phyloP scores from a whole-genome alignment of 2,797 vertebrate genomes.

The Momotus momota region DNA sequence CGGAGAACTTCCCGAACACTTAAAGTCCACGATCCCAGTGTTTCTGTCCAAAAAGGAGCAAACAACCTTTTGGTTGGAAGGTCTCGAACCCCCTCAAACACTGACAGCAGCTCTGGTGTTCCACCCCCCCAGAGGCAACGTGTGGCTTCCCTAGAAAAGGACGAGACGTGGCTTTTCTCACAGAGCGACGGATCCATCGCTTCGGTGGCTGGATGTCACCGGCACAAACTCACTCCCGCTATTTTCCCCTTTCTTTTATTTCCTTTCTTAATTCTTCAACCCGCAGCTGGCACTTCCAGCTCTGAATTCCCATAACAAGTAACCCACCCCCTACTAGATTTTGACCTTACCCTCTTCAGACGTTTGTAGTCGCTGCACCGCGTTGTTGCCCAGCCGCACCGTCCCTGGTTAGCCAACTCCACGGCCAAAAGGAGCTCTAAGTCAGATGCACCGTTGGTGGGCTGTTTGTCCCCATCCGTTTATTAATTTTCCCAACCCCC shows the following conservation, averaged over 20 bases:
- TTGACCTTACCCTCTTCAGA: neutral
- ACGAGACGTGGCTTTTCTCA: neutral
- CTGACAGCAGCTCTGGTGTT: neutral
- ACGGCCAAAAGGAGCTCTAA: neutral
- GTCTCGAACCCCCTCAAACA: neutral
- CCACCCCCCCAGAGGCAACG: too few species aligned
- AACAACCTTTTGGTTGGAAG: neutral
- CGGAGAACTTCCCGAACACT: neutral
- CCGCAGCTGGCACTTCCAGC: neutral
- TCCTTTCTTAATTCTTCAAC: neutral
- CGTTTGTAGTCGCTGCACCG: neutral
- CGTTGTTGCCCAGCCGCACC: neutral
- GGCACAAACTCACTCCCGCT: rapidly evolving
- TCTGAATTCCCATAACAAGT: neutral
- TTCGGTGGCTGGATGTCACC: neutral
- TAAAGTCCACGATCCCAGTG: neutral
- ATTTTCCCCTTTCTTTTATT: neutral
- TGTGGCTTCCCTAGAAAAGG: neutral
- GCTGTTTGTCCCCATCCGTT: neutral
- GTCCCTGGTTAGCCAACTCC: neutral
- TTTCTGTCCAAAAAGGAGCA: neutral
- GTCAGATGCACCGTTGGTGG: neutral
- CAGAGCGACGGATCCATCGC: neutral
- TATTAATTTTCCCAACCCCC: neutral
- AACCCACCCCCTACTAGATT: neutral